Evolutionary conservation across 2,888 invertebrate genomes (phyloP), one percentile per base, ranked within the genome.

Genomic region (Doris montereyensis): DNA sequence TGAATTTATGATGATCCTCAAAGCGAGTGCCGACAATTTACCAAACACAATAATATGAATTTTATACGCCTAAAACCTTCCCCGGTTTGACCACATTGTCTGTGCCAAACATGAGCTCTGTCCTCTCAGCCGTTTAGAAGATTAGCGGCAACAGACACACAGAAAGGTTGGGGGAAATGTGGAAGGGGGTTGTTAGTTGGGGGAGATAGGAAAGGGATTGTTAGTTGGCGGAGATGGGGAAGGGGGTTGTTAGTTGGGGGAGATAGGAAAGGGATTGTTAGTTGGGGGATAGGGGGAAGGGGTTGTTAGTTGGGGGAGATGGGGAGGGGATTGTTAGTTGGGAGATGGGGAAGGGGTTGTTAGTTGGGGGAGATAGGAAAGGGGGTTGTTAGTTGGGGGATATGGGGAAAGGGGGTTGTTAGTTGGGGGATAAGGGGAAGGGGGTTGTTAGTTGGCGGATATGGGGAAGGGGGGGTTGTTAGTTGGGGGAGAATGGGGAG

Each of bases 201-300:
- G 8, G 41, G 34, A 21, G 21, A n/a, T 32, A 52, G 24, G 21
- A 57, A 24, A 35, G 73, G 1, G 57, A 35, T 24, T 57, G n/a
- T n/a, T 4, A 35, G 73, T n/a, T 4, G 26, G 57, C n/a, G 73
- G 4, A 57, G 4, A 13, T 73, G 26, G 1, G n/a, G 41, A 28
- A 26, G 57, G 10, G 52, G 24, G 72, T 21, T 41, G 21, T 3
- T 72, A 57, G 24, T 41, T 75, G 62, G 17, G 62, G 10, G 28
- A 10, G 30, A 8, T 26, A 30, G 5, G 10, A 26, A 26, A 5
- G 30, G 10, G 35, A 34, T 5, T n/a, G 30, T 17, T 35, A 34
- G 35, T 34, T n/a, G 32, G 35, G 71, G 35, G 35, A 71, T 34
- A 71, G 71, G 35, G 71, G 35, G 71, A 71, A 41, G 35, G 32